Conservation (phyloP, 2,113 vertebrate species). For the Psophia crepitans region DNA sequence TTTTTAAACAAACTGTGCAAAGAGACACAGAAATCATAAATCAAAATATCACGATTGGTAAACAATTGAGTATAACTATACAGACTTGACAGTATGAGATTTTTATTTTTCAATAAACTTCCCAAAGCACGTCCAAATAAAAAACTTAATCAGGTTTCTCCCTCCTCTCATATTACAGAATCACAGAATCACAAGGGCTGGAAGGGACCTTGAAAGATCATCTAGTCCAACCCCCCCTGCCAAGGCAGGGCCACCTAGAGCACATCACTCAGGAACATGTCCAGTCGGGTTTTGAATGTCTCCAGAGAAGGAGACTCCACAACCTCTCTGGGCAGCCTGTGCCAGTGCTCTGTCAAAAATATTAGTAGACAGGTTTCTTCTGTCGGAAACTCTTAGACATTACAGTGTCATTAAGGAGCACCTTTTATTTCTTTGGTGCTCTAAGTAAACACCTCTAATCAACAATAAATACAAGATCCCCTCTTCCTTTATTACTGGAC, state of each 20-base stretch:
- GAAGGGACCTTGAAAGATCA: too few species aligned
- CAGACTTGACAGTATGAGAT: background rate
- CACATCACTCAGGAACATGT: too few species aligned
- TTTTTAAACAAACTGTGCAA: background rate
- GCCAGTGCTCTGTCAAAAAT: too few species aligned
- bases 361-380: background rate
- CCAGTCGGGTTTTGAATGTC: too few species aligned
- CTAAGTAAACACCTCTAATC: background rate
- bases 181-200: too few species aligned
- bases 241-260: too few species aligned
- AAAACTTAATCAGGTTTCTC: background rate
- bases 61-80: background rate
- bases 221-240: too few species aligned
- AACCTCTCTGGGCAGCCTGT: too few species aligned
- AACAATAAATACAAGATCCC: background rate
- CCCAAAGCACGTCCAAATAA: background rate
- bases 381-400: background rate
- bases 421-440: background rate
- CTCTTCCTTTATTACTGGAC: background rate
- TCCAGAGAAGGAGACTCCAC: too few species aligned
- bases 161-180: background rate
- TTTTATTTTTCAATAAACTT: background rate
- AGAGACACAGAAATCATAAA: background rate
- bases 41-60: background rate
- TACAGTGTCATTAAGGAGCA: background rate